A percentile compares a stretch with the other conserved stretches of the same genome.
Evolutionary conservation across 2,888 invertebrate species (phyloP).

Genomic region (Daptonema setosum): DNA sequence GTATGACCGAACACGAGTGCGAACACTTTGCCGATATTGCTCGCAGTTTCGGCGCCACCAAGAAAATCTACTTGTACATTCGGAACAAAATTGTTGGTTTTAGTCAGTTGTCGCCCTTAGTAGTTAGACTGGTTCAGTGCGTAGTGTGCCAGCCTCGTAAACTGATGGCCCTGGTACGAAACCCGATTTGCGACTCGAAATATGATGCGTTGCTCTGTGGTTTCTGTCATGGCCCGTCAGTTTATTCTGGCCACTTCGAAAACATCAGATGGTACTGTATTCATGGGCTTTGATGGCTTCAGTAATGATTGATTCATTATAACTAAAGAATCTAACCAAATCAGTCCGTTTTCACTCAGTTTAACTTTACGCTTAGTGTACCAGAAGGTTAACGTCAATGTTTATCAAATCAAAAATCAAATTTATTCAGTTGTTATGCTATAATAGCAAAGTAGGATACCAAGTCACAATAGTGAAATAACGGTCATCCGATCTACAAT

Average conservation of each 20-base stretch:
- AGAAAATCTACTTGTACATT: constrained; percentile 69
- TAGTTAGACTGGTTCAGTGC: too few species aligned
- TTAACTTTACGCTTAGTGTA: too few species aligned
- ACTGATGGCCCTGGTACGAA: too few species aligned
- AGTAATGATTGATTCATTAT: background rate
- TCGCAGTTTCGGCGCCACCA: constrained; percentile 53
- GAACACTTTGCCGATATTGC: constrained; percentile 78
- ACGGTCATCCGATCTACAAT: too few species aligned
- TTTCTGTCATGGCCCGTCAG: background rate
- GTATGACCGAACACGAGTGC: constrained; percentile 75
- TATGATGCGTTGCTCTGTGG: background rate
- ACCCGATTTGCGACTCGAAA: background rate
- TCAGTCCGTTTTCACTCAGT: background rate
- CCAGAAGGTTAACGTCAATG: too few species aligned
- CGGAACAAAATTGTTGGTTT: constrained; percentile 50
- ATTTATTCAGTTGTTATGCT: too few species aligned
- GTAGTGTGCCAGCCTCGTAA: too few species aligned
- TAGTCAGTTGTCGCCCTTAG: background rate
- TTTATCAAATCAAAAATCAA: too few species aligned
- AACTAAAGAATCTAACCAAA: background rate
- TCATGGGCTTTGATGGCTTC: too few species aligned
- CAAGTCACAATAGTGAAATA: too few species aligned
- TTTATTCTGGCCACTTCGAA: background rate
- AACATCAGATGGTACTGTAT: too few species aligned
- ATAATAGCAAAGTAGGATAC: too few species aligned